Evolutionary conservation across 2,797 vertebrate genomes (phyloP), one percentile per base, ranked within the genome.

Genomic region (Iguana delicatissima): DNA sequence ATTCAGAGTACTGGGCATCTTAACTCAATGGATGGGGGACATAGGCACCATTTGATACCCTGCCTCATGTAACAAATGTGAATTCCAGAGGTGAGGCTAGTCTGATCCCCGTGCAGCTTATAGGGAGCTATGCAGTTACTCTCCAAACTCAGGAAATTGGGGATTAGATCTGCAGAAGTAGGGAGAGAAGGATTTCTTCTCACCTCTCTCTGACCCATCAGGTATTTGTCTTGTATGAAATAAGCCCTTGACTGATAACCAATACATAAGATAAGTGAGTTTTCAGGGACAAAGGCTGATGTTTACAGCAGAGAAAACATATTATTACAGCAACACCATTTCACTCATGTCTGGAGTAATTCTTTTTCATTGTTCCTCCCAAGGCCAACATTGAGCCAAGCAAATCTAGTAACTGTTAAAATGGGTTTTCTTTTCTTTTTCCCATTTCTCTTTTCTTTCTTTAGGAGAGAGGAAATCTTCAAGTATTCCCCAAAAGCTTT

Each of bases 281-380:
- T 80, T 24, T 55, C 73, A 80, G 74, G 62, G 74, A 80, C 64
- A 84, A 86, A 88, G 80, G 76, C 62, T 85, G 52, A 90, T 86
- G 52, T 83, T 80, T 89, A 73, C 26, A 59, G 52, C 50, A 55
- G 12, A 80, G 88, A 84, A 87, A 90, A 52, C 73, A 38, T 88
- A 87, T 89, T 38, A 73, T 87, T 81, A 80, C 29, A 90, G 74
- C 82, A 81, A 85, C 80, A 90, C 80, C 38, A 69, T 87, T 46
- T 84, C 80, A 38, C 13, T 46, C 32, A 42, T 80, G 67, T 88
- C 67, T 62, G 55, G 81, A 87, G 38, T 88, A 73, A 92, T 80
- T 74, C 38, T 84, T 92, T 90, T 89, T 67, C n/a, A 81, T 84
- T 86, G 74, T 64, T 73, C 64, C 46, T 77, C 72, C 26, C 59